phyloP scores from a whole-genome alignment of 2,797 vertebrate genomes.

The Vespertilio murinus region DNA sequence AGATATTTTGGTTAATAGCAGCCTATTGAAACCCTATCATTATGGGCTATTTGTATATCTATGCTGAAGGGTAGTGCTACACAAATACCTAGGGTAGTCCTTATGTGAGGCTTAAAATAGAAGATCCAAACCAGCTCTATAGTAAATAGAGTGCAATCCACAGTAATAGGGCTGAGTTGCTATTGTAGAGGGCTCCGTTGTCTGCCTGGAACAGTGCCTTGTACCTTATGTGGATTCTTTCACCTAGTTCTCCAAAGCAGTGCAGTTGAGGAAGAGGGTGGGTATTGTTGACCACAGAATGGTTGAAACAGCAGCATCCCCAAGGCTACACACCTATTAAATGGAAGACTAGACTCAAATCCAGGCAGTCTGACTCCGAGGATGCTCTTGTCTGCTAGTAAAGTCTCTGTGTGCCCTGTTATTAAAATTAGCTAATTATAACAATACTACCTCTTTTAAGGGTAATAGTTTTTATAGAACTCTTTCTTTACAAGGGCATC shows the following conservation, averaged over 20 bases:
- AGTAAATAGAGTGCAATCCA: neutral
- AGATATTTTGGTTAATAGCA: constrained; percentile 44
- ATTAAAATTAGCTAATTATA: constrained; percentile 62
- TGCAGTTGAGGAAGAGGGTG: neutral
- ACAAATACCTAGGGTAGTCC: neutral
- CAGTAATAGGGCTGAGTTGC: neutral
- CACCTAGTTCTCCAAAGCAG: neutral
- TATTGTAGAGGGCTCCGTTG: neutral
- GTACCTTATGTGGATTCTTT: neutral
- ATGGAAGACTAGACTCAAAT: constrained; percentile 1
- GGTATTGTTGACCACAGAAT: neutral
- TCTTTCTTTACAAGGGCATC: constrained; percentile 6
- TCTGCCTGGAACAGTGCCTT: neutral
- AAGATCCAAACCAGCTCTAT: neutral
- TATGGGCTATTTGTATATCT: constrained; percentile 5
- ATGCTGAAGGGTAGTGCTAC: neutral
- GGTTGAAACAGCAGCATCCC: neutral
- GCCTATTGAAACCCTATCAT: neutral
- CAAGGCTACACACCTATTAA: constrained; percentile 24
- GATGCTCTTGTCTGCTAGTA: constrained; percentile 39
- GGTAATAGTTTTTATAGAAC: neutral
- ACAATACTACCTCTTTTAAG: neutral
- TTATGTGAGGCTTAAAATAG: constrained; percentile 28
- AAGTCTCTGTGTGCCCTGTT: constrained; percentile 30
- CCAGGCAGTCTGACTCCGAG: constrained; percentile 51